Conservation (phyloP, 2,113 vertebrate genomes). For the Arvicanthis niloticus region DNA sequence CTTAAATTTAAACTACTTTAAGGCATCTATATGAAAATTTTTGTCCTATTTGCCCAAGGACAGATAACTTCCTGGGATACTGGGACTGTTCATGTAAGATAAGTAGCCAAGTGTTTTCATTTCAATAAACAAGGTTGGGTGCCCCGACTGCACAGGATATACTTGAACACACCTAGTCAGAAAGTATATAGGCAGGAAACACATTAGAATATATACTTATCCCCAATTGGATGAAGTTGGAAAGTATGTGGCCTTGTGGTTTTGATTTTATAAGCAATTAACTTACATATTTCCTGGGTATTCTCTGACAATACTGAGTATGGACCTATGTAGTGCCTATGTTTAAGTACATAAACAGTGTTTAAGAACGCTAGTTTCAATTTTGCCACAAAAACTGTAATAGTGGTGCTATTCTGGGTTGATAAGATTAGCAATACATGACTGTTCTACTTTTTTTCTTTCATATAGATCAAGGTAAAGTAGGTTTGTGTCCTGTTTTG, state of each 20-base stretch:
- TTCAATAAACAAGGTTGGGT: not conserved
- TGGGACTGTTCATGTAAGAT: not conserved
- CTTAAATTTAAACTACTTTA: not conserved
- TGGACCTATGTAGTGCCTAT: not conserved
- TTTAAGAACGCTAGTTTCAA: not conserved
- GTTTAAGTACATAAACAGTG: not conserved
- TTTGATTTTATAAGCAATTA: not conserved
- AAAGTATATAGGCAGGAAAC: not conserved
- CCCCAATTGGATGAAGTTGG: not conserved
- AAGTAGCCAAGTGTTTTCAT: not conserved
- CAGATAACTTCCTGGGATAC: not conserved
- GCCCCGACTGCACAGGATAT: not conserved
- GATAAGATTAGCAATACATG: not conserved
- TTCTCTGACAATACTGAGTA: not conserved
- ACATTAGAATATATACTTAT: not conserved
- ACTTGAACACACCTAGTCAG: not conserved
- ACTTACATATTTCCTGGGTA: not conserved
- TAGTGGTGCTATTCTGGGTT: not conserved
- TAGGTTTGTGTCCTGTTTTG: not conserved
- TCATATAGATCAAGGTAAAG: not conserved
- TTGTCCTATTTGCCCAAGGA: not conserved
- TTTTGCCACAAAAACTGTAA: not conserved
- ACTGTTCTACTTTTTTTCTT: not conserved
- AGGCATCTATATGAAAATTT: not conserved
- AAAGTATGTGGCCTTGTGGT: not conserved